These are phyloP conservation scores for Crenichthys baileyi DNA, from an alignment of 2,797 vertebrate species.

Conservation along the genomic window DNA sequence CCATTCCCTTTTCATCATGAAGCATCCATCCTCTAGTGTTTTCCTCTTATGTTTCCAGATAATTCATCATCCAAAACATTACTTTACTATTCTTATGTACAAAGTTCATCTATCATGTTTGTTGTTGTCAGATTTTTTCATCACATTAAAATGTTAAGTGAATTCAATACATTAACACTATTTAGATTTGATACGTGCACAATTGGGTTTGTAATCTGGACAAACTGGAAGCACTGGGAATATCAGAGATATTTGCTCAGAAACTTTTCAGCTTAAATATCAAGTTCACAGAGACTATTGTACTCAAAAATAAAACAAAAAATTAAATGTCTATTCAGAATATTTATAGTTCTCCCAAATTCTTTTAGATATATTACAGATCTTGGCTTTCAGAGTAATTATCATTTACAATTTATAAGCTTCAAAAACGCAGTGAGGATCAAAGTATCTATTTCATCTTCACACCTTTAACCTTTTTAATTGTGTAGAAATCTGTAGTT, in stretches of 20 bases:
- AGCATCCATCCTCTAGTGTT: slow-evolving; percentile 69
- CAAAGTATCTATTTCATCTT: slow-evolving; percentile 52
- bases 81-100: slow-evolving; percentile 82
- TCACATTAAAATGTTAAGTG: slow-evolving; percentile 69
- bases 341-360: slow-evolving; percentile 51
- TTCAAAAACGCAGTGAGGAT: slow-evolving; percentile 47
- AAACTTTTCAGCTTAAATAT: slow-evolving; percentile 70
- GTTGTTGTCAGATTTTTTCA: slow-evolving; percentile 64
- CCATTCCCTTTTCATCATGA: slow-evolving; percentile 73
- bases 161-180: slow-evolving; percentile 69
- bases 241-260: slow-evolving; percentile 65
- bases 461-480: slow-evolving; percentile 51
- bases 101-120: slow-evolving; percentile 78
- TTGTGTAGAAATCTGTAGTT: slow-evolving; percentile 40
- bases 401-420: slow-evolving; percentile 54
- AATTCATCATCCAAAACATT: slow-evolving; percentile 76
- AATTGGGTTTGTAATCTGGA: slow-evolving; percentile 71
- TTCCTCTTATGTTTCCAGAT: slow-evolving; percentile 51
- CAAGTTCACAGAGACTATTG: slow-evolving; percentile 74
- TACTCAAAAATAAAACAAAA: slow-evolving; percentile 70
- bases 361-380: slow-evolving; percentile 45
- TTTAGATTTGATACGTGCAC: slow-evolving; percentile 70
- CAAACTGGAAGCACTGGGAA: slow-evolving; percentile 64
- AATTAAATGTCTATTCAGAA: slow-evolving; percentile 68
- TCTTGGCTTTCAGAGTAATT: slow-evolving; percentile 48